Conservation (phyloP, 2,888 invertebrate species). For the Timema podura region DNA sequence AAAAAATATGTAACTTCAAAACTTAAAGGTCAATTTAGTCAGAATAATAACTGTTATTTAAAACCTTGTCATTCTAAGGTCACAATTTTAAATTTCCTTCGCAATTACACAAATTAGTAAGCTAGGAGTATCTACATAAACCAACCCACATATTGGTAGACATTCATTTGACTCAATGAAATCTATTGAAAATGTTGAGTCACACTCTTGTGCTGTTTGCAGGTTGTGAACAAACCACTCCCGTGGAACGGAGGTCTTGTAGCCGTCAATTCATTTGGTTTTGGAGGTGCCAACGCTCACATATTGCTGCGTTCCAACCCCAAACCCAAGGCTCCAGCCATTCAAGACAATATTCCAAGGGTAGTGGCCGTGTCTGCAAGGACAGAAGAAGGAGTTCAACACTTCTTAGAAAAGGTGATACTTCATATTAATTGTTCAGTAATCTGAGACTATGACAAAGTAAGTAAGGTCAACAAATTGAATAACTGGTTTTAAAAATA, state of each 20-base stretch:
- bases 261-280: constrained; percentile 95
- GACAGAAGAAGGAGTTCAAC: constrained; percentile 71
- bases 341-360: constrained; percentile 56
- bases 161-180: constrained; percentile 1
- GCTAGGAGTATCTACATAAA: too few relatives aligned
- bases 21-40: too few relatives aligned
- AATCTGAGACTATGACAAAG: too few relatives aligned
- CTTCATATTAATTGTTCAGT: background rate
- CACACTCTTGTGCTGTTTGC: constrained; percentile 27
- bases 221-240: constrained; percentile 77
- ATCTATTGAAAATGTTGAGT: background rate
- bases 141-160: background rate
- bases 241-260: constrained; percentile 89
- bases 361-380: constrained; percentile 79
- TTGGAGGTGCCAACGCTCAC: constrained; percentile 97
- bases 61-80: too few relatives aligned
- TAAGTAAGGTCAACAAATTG: too few relatives aligned
- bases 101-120: too few relatives aligned
- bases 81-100: too few relatives aligned
- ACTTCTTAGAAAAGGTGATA: constrained; percentile 57
- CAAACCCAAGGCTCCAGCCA: constrained; percentile 58
- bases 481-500: too few relatives aligned
- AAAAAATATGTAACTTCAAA: too few relatives aligned
- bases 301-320: constrained; percentile 76
- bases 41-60: too few relatives aligned